Evolutionary conservation across 2,797 vertebrate species (phyloP).

Genomic region (Hemibagrus guttatus): DNA sequence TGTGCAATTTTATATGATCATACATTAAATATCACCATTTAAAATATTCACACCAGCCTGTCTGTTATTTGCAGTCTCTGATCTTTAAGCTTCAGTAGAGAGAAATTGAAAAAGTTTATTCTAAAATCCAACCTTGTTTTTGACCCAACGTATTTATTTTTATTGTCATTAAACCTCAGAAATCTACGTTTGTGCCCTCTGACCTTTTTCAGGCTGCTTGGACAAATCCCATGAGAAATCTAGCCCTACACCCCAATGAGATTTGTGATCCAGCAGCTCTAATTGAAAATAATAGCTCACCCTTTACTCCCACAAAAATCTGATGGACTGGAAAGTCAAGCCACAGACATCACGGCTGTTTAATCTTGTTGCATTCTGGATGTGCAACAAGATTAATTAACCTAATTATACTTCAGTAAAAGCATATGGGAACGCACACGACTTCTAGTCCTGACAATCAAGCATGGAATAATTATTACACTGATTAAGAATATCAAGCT

Average conservation of each 20-base stretch:
- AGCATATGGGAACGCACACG: constrained; percentile 57
- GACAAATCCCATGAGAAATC: background rate
- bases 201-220: constrained; percentile 1
- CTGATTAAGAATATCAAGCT: constrained; percentile 55
- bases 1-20: background rate
- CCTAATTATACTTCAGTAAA: constrained; percentile 69
- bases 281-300: constrained; percentile 78
- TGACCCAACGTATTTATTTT: background rate
- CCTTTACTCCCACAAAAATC: constrained; percentile 66
- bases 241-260: constrained; percentile 8
- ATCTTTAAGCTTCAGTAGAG: background rate
- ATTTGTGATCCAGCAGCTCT: constrained; percentile 62
- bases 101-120: background rate
- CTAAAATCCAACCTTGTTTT: background rate
- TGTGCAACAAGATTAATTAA: constrained; percentile 73
- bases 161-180: background rate
- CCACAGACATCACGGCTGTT: constrained; percentile 64
- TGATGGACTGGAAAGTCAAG: constrained; percentile 73
- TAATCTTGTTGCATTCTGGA: constrained; percentile 70
- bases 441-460: constrained; percentile 63
- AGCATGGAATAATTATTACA: constrained; percentile 61
- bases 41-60: background rate
- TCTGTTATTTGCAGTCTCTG: background rate
- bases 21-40: background rate
- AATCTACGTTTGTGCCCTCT: background rate